Evolutionary conservation across 2,797 vertebrate species (phyloP).

Genomic region (Sciurus vulgaris): DNA sequence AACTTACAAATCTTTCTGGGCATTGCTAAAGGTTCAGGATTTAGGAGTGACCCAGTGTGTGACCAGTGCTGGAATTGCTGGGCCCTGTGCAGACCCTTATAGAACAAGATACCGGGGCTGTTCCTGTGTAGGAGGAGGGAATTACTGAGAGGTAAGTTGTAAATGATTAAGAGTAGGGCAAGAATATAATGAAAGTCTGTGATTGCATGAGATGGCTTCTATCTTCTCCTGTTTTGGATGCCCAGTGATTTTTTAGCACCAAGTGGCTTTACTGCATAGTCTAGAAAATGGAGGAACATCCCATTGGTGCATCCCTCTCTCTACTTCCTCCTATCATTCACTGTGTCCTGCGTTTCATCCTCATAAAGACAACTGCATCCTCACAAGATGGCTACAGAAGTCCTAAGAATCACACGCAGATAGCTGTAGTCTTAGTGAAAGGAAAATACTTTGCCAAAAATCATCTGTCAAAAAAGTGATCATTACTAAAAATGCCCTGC

Average conservation of each 20-base stretch:
- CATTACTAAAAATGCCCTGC: neutral
- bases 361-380: neutral
- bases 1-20: neutral
- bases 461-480: too few relatives aligned
- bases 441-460: neutral
- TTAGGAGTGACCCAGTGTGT: fast-evolving
- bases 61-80: fast-evolving
- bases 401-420: neutral
- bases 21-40: neutral
- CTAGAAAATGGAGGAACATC: neutral
- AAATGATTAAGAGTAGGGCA: too few relatives aligned
- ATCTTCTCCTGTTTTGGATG: neutral
- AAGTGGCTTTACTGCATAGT: fast-evolving
- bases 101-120: too few relatives aligned
- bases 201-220: too few relatives aligned
- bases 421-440: neutral
- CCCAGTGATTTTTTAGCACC: neutral
- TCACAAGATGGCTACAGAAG: neutral
- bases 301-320: too few relatives aligned
- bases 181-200: too few relatives aligned
- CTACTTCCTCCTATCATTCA: fast-evolving
- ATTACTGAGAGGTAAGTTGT: too few relatives aligned
- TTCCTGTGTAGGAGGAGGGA: neutral
- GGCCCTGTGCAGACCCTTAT: too few relatives aligned
- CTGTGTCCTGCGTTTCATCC: neutral